Evolutionary conservation across 2,888 invertebrate genomes (phyloP).

Genomic region (Gandaritis pyraliata): DNA sequence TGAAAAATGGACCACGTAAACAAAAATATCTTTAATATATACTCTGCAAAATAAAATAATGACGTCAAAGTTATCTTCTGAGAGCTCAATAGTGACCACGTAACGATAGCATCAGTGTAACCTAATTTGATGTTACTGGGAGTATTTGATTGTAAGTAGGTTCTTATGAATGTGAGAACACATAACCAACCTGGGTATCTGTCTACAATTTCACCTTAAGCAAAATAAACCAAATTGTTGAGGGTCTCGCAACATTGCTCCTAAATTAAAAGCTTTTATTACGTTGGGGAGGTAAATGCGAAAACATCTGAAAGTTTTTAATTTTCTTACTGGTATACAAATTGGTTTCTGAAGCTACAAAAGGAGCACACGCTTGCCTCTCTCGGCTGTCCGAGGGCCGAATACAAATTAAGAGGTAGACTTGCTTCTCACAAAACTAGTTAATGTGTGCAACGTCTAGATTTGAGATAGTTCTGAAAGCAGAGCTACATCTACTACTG

Average conservation of each 20-base stretch:
- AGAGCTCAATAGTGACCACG: too few species aligned
- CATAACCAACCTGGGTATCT: slow-evolving; percentile 2
- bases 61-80: too few species aligned
- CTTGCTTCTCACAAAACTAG: slow-evolving; percentile 69
- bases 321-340: slow-evolving; percentile 78
- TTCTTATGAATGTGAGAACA: neutral
- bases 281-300: slow-evolving; percentile 58
- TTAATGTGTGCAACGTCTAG: slow-evolving; percentile 72
- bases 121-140: neutral
- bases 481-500: slow-evolving; percentile 42
- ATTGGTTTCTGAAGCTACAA: slow-evolving; percentile 78
- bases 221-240: slow-evolving; percentile 32
- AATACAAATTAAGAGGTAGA: slow-evolving; percentile 78
- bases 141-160: neutral
- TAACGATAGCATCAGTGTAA: too few species aligned
- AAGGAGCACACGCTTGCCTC: slow-evolving; percentile 71
- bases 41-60: too few species aligned
- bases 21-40: too few species aligned
- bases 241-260: slow-evolving; percentile 37
- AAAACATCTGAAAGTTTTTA: slow-evolving; percentile 72
- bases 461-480: slow-evolving; percentile 65
- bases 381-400: slow-evolving; percentile 66
- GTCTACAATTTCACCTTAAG: neutral
- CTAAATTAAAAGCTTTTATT: slow-evolving; percentile 57
- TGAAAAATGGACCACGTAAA: too few species aligned